Evolutionary conservation across 2,113 vertebrate species (phyloP), one percentile per base, ranked within the genome.

Genomic region (Vanacampus margaritifer): DNA sequence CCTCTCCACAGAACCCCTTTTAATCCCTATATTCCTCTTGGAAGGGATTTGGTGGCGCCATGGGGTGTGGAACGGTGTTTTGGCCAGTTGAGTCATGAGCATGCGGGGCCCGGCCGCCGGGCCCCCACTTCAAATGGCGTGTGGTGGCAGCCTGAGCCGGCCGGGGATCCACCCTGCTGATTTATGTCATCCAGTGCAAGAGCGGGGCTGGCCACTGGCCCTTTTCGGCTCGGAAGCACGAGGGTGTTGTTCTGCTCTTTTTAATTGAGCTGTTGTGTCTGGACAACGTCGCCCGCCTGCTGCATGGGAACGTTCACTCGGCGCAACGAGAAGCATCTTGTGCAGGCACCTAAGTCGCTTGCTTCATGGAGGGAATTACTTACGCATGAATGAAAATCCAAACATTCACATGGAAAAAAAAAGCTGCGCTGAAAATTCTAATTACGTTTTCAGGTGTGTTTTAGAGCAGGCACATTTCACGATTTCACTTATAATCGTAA

Each of bases 151-250:
- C 71, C 80, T 35, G 71, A 70, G 71, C 65, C 9, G 48, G 71
- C 65, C 12, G 48, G 56, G 82, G 86, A 81, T 82, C 83, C 86
- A 85, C 88, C 86, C 88, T 82, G 79, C 78, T 84, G 80, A 84
- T 84, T 86, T 85, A 86, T 81, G 75, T 74, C 81, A 73, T 72
- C 51, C 2, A 72, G 73, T 76, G 68, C 72, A 66, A 46, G 76
- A 69, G 69, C 60, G 23, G 32, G 54, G 59, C 78, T 66, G 23
- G 76, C 75, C 63, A 62, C 54, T 37, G 72, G 63, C 26, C 74
- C 75, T 72, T 53, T 64, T 64, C 51, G 59, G 60, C 48, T 14
- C 60, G 45, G 69, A 23, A 79, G 64, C 72, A 75, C 14, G 60
- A 72, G 78, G 71, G 76, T 80, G 82, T 72, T 83, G 32, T 76